A percentile compares a stretch with the other conserved stretches of the same genome.
Evolutionary conservation across 1,140 invertebrate species (phyloP).

Genomic region (Daktulosphaira vitifoliae): DNA sequence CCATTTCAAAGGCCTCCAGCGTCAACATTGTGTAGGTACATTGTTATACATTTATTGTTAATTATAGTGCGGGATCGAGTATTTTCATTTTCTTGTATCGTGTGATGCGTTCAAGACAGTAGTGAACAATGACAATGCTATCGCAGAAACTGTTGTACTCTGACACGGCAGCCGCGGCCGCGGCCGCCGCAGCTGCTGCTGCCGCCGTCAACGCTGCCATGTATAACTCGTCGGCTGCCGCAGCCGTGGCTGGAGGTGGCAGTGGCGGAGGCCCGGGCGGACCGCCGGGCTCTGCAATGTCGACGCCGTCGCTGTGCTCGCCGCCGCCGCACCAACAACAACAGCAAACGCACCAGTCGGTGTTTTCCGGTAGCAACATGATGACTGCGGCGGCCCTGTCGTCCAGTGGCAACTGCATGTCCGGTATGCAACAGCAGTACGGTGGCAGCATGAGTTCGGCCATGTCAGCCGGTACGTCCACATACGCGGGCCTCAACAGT

Average conservation of each 20-base stretch:
- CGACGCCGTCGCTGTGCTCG: constrained; percentile 43
- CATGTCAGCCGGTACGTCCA: constrained; percentile 52
- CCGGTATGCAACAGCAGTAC: constrained; percentile 43
- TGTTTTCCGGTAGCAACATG: constrained; percentile 44
- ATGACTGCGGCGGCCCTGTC: constrained; percentile 45
- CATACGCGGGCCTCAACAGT: constrained; percentile 48
- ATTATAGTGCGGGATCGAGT: background rate
- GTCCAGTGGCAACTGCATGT: constrained; percentile 51
- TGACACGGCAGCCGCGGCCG: constrained; percentile 45
- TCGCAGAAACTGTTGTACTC: constrained; percentile 50
- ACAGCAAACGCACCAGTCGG: constrained; percentile 52
- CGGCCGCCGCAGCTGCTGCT: constrained; percentile 47
- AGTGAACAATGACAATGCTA: constrained; percentile 40
- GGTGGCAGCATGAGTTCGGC: constrained; percentile 61
- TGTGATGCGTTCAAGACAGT: background rate
- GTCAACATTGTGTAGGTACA: background rate
- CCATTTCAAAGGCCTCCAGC: background rate
- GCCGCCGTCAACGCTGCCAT: constrained; percentile 40
- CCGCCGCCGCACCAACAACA: constrained; percentile 52
- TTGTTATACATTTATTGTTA: too few relatives aligned
- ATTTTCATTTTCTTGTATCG: background rate
- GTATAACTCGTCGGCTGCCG: constrained; percentile 44
- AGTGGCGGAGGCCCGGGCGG: constrained; percentile 47
- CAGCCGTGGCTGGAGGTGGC: constrained; percentile 45
- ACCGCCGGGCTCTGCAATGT: constrained; percentile 37